phyloP scores from a whole-genome alignment of 37 sponge, comb jelly and placozoan genomes.

The Corticium candelabrum region DNA sequence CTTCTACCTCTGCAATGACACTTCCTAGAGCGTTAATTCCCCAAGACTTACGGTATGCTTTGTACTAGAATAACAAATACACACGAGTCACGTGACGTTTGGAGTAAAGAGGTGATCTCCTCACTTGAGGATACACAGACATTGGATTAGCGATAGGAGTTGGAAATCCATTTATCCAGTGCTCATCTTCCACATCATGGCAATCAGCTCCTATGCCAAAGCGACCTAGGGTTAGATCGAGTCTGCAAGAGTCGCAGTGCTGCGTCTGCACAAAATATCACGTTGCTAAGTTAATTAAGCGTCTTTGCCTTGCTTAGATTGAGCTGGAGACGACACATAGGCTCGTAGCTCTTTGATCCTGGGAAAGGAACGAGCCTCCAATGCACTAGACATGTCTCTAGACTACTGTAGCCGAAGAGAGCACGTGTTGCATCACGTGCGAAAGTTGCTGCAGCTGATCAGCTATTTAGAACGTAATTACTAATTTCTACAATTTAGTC shows the following conservation, averaged over 20 bases:
- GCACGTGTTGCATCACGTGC: no score
- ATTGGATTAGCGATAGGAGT: constrained; percentile 72
- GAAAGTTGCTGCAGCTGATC: no score
- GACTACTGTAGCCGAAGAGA: no score
- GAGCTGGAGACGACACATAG: constrained; percentile 20
- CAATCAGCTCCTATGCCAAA: constrained; percentile 60
- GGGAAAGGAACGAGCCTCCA: no score
- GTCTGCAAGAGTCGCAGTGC: no score
- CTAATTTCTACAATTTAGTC: no score
- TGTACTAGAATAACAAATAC: constrained; percentile 20
- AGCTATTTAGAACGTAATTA: no score
- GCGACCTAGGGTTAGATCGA: no score
- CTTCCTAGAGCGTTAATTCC: constrained; percentile 77
- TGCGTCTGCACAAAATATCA: no score
- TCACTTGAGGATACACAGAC: constrained; percentile 33
- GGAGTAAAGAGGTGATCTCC: background rate
- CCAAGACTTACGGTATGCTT: constrained; percentile 57
- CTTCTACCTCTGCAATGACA: constrained; percentile 71
- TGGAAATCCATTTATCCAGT: constrained; percentile 82
- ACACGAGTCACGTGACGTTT: background rate
- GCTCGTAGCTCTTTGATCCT: constrained; percentile 63
- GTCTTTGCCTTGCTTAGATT: background rate
- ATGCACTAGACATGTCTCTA: no score
- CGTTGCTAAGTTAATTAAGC: background rate
- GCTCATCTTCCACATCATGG: constrained; percentile 69